These are phyloP conservation scores for Atrina japonica DNA, from an alignment of 2,888 invertebrate species.

Conservation along the genomic window DNA sequence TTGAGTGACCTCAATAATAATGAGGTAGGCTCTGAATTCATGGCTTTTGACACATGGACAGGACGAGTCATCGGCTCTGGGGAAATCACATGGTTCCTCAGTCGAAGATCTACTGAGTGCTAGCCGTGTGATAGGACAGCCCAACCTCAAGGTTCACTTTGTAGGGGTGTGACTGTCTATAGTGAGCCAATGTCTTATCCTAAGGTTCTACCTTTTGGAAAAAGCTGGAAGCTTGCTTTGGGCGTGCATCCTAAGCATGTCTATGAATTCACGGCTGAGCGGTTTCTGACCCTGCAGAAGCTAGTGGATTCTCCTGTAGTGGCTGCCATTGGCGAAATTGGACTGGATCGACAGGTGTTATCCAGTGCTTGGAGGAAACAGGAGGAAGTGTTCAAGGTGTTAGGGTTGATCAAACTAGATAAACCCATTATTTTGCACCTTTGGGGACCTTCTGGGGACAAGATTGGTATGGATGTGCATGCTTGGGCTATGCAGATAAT, in stretches of 20 bases:
- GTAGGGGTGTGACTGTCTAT: background rate
- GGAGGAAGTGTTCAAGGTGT: background rate
- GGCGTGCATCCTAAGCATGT: slow-evolving; percentile 13
- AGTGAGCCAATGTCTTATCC: too few species aligned
- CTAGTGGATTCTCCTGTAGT: background rate
- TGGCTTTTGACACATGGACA: background rate
- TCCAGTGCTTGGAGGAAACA: background rate
- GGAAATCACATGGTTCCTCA: background rate
- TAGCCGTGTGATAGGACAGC: background rate
- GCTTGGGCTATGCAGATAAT: background rate
- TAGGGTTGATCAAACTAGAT: background rate
- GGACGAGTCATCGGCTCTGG: background rate
- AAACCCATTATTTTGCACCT: background rate
- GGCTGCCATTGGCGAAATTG: background rate
- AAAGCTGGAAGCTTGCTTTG: background rate
- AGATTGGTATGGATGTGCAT: slow-evolving; percentile 5
- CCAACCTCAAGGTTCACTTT: background rate
- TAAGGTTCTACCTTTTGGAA: background rate
- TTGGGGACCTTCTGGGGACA: background rate
- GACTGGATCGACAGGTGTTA: background rate
- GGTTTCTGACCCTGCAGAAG: background rate
- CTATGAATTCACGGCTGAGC: background rate
- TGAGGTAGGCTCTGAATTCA: too few species aligned
- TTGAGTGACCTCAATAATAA: too few species aligned
- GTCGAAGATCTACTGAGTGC: background rate